These are phyloP conservation scores for Lethenteron camtschaticum DNA, from an alignment of 2,113 vertebrate species.

Conservation along the genomic window DNA sequence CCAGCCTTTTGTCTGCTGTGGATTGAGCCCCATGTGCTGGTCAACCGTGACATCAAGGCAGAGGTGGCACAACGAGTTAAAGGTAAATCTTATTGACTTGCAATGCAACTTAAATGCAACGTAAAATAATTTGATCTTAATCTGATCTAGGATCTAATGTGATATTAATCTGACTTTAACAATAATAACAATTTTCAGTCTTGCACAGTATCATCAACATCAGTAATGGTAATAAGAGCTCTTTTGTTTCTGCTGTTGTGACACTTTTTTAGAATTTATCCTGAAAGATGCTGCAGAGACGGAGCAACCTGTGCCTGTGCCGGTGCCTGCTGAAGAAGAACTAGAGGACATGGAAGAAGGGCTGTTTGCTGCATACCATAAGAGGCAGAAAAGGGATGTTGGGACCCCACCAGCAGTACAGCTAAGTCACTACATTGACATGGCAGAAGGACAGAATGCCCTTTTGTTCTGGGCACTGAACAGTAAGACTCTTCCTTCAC, in stretches of 20 bases:
- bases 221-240: neutral
- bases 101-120: too few species aligned
- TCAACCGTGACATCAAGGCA: too few species aligned
- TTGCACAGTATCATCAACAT: too few species aligned
- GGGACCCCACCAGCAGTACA: neutral
- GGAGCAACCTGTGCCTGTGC: neutral
- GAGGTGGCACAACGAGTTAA: too few species aligned
- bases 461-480: constrained; percentile 4
- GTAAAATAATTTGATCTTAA: neutral
- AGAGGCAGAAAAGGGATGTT: neutral
- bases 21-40: constrained; percentile 10
- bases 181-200: neutral
- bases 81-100: too few species aligned
- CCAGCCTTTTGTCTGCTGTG: constrained; percentile 9
- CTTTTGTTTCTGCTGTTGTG: neutral
- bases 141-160: neutral
- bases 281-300: neutral
- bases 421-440: constrained; percentile 5
- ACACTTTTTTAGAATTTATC: constrained; percentile 2
- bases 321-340: neutral
- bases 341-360: neutral
- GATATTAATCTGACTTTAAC: neutral
- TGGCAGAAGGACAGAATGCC: constrained; percentile 6
- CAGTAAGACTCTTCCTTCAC: constrained; percentile 7
- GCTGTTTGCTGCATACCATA: constrained; percentile 2